A percentile compares a stretch with the other conserved stretches of the same genome.
These are phyloP conservation scores for Hesperophylax magnus DNA, from an alignment of 1,140 invertebrate species.

Conservation along the genomic window DNA sequence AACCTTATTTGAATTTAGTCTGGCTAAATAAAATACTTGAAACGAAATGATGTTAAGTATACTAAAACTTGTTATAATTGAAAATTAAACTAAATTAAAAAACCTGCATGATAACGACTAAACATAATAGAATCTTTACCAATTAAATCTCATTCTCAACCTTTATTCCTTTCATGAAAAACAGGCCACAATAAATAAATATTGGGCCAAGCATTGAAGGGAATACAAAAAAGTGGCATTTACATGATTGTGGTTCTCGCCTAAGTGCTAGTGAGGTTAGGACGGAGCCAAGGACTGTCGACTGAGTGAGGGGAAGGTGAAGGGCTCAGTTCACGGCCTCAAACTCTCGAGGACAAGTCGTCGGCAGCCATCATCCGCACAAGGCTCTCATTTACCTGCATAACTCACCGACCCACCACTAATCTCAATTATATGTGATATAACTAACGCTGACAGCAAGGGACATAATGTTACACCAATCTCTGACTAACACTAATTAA, in stretches of 20 bases:
- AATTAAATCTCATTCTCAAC: no score
- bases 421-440: no score
- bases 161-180: no score
- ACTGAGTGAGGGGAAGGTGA: constrained; percentile 46
- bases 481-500: no score
- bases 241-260: constrained; percentile 33
- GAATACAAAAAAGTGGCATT: constrained; percentile 38
- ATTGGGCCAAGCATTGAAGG: constrained; percentile 26
- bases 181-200: no score
- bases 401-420: background rate
- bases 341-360: constrained; percentile 32
- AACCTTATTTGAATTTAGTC: no score
- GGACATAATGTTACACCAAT: background rate
- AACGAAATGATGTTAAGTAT: background rate
- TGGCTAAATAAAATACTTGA: background rate
- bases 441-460: constrained; percentile 6
- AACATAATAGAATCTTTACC: no score
- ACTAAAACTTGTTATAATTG: background rate
- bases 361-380: constrained; percentile 29
- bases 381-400: constrained; percentile 10
- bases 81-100: no score
- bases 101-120: no score
- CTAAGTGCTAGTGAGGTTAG: constrained; percentile 47
- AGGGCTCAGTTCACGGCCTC: constrained; percentile 56
- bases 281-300: constrained; percentile 25